Evolutionary conservation across 35 echinoderm and acorn worm genomes (phyloP), one percentile per base, ranked within the genome.

Genomic region (Lytechinus variegatus): DNA sequence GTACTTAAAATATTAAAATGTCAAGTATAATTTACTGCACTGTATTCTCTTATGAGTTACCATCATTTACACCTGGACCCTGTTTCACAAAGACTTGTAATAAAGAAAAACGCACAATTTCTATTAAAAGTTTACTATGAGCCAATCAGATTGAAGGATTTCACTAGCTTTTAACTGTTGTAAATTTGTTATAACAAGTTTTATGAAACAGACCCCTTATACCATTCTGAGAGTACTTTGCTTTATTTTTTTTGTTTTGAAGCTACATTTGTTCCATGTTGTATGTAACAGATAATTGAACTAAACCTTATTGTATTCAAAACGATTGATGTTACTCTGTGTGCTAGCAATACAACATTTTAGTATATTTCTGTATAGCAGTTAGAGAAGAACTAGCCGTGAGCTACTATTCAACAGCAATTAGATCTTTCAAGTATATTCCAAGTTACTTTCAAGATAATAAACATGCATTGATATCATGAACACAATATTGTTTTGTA

Each of bases 381-480:
- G 19, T 79, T 79, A 24, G 14, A 6, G 16, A 79, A 79, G 21
- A 24, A 79, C 3, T 79, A 5, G 3, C 24, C n/a, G 14, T 79
- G 21, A 79, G 21, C 66, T 24, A 24, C 16, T 79, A 79, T 24
- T 7, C 1, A 79, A 79, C 24, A 79, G 19, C 66, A 79, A 16
- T 19, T 79, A 79, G 14, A 79, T 79, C 66, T 79, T 79, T 79
- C 66, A 79, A 7, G n/a, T 79, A 24, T 79, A 79, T 19, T 79
- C n/a, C 24, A 24, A 79, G 66, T 79, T 19, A 79, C 7, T 79
- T 79, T 79, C 6, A 4, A 79, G 66, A 79, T 79, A 79, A 79
- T 79, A 79, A 79, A 79, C 24, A 79, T n/a, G 66, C 66, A 79
- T 79, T 79, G 66, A 79, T 79, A 79, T 79, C 66, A 79, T 16